Base-by-base conservation (phyloP, 1,140 invertebrate genomes). In the Rhysida immarginata region DNA sequence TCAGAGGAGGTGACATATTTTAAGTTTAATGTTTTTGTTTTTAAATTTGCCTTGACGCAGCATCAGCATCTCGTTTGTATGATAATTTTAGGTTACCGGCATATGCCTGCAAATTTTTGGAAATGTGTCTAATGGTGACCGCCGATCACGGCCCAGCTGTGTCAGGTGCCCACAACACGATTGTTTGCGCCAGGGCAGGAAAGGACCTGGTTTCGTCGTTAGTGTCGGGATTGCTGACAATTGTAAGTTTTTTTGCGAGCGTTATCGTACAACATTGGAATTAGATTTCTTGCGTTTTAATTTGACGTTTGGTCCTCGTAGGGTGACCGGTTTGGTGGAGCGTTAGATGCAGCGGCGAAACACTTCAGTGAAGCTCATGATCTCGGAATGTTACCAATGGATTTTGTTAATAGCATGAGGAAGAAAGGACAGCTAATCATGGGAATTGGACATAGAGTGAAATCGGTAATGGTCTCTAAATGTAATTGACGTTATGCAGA, bases 61-160 rank as follows among this genome's bases (percentile, higher is more conserved):
- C n/a, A n/a, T n/a, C n/a, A n/a, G n/a, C n/a, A n/a, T n/a, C n/a
- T n/a, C n/a, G n/a, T n/a, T n/a, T n/a, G n/a, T n/a, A n/a, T n/a
- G n/a, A n/a, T n/a, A 46, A 11, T 46, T 46, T 20, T 46, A 46
- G 92, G 64, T 74, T 99, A 16, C 95, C 96, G 0, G 74, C 82
- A 0, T 93, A 93, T 70, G 93, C 93, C 24, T 90, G 87, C 69
- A 95, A 96, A 73, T 99, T 99, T 77, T 84, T 99, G 61, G 96
- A 99, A 76, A 96, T 99, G 88, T 96, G 94, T 66, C 74, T 99
- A 26, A 97, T 99, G 82, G 86, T 99, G 26, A 99, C 96, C 0
- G 96, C 96, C 49, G 96, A 99, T 75, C 96, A 99, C 70, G 96
- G 96, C 24, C 96, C 96, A 0, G 96, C 96, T 13, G 96, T 99